Evolutionary conservation across 2,888 invertebrate species (phyloP), one percentile per base, ranked within the genome.

Genomic region (Stomorhina lunata): DNA sequence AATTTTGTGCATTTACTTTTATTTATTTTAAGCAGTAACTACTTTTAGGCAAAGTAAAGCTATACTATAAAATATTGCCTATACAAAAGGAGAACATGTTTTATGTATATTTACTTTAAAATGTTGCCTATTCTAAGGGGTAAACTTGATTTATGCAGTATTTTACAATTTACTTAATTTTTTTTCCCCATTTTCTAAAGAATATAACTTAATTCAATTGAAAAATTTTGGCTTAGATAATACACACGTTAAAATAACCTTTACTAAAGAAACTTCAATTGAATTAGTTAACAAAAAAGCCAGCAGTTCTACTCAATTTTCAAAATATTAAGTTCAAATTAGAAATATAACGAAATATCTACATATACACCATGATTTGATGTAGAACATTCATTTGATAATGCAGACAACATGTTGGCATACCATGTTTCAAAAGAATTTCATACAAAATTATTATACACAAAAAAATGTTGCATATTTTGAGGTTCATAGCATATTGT

Each of bases 61-160:
- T 2, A 12, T 57, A 2, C 10, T 20, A 15, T 12, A 34, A 22
- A 34, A 17, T 34, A 20, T 57, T 34, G 12, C 34, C 17, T 57
- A 57, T 57, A 10, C 5, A 32, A 57, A 3, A 34, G 12, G 15
- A 15, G 17, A 29, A 43, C 15, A 12, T 29, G 48, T 37, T 25
- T 27, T 71, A 71, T 71, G 29, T 17, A 57, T n/a, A 48, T 2
- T 20, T 57, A 2, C 10, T 20, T 20, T 12, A 34, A 22, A 34
- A 17, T 34, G 34, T 57, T 34, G 12, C 34, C 17, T 57, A 57
- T 57, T 17, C 5, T 34, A 32, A 57, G 6, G 57, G 12, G 15
- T n/a, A 20, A 29, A 43, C 15, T 17, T 29, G 48, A 50, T 25
- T 27, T 71, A 71, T 71, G 29, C n/a, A 57, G 9, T 57, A 20